A percentile compares a stretch with the other conserved stretches of the same genome.
phyloP scores from a whole-genome alignment of 1,140 invertebrate genomes.

The Chymomyza costata region DNA sequence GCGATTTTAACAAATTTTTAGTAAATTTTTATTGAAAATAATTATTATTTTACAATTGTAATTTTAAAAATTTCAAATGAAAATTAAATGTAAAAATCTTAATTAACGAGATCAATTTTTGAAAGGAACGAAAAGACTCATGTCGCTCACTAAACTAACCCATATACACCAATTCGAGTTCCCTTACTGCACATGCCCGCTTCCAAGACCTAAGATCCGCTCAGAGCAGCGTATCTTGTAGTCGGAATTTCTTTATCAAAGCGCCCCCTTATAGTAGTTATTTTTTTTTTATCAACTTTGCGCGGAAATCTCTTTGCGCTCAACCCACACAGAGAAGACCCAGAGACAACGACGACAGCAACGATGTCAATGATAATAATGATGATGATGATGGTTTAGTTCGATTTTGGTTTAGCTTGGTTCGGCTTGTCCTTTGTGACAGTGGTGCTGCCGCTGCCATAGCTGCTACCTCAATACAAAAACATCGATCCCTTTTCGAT shows the following conservation, averaged over 20 bases:
- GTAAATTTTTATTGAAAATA: too few species aligned
- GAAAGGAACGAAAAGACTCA: too few species aligned
- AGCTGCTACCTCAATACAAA: conserved; percentile 59
- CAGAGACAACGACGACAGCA: background rate
- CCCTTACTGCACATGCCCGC: background rate
- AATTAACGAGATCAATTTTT: too few species aligned
- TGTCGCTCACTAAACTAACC: too few species aligned
- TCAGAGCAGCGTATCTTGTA: conserved; percentile 5
- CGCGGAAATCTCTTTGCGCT: conserved; percentile 59
- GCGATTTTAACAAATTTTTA: too few species aligned
- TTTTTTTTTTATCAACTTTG: conserved; percentile 40
- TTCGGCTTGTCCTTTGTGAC: conserved; percentile 44
- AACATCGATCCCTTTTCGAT: conserved; percentile 71
- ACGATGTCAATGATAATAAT: background rate
- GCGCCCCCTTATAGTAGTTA: conserved; percentile 12
- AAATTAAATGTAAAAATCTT: too few species aligned
- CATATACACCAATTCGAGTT: background rate
- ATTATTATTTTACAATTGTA: too few species aligned
- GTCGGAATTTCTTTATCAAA: too few species aligned
- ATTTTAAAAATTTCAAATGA: too few species aligned
- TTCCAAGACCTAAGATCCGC: conserved; percentile 6
- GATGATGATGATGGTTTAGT: too few species aligned
- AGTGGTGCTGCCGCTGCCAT: too few species aligned
- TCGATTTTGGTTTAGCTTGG: too few species aligned
- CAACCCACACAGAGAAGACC: conserved; percentile 34